Evolutionary conservation across 2,113 vertebrate genomes (phyloP), one percentile per base, ranked within the genome.

Genomic region (Daubentonia madagascariensis): DNA sequence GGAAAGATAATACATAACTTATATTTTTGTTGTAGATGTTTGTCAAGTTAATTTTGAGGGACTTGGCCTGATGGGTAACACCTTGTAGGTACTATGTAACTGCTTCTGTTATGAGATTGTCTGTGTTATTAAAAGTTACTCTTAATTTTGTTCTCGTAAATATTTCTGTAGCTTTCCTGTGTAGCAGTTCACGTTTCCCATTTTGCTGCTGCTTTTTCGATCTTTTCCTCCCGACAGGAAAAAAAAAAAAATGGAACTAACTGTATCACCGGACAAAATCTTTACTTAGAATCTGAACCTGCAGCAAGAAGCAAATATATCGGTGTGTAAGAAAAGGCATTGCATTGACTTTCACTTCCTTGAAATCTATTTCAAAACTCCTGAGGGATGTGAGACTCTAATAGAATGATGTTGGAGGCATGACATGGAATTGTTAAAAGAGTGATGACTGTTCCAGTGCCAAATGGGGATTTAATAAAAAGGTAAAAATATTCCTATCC

Each of bases 381-480:
- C 73, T 81, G 79, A 72, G 96, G 91, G 93, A 95, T 84, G 81
- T 5, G 4, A 89, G 79, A 40, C 63, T 48, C 18, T 84, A 68
- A 84, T 37, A 90, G 84, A 78, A 68, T 28, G 85, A 40, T 20
- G 20, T 63, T 35, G 6, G 70, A 45, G 6, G 35, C 20, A 25
- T 45, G 43, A 23, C 59, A n/a, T 57, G 61, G 78, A 65, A 30
- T 65, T 65, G 43, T 92, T 79, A 52, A 28, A 89, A 83, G n/a
- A 96, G 72, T 61, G 43, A 86, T 83, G 67, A 50, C 22, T 68
- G 65, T 70, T 84, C 43, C 20, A 68, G 59, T 85, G 92, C 95
- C 95, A 97, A 97, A 90, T 78, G 97, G 84, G 88, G 94, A 97
- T 97, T 96, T 97, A 98, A 98, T 98, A 98, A 97, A 48, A 84